Base-by-base conservation (phyloP, 2,797 vertebrate species). In the Myotis findleyi region DNA sequence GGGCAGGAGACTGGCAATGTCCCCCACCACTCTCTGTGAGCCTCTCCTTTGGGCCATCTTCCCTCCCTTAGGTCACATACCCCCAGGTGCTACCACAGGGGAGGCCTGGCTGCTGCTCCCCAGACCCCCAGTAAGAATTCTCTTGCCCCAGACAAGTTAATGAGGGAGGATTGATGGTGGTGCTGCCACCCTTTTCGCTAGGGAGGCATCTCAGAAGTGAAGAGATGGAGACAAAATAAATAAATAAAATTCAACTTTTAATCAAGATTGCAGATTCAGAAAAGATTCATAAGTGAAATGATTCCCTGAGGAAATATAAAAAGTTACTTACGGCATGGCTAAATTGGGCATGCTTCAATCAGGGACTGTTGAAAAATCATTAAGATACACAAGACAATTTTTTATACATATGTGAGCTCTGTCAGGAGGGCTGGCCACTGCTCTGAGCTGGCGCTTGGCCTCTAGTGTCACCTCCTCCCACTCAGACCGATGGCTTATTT, bases 261-360 rank as follows among this genome's bases (percentile, higher is more conserved):
- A 71, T 97, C 90, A 92, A 96, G 91, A 95, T 79, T n/a, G 20
- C 5, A 8, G 90, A 95, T 95, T 98, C 93, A 96, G 94, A 96
- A 96, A 96, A 97, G 92, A 89, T 20, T 0, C 95, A 86, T 95
- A 80, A 97, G 95, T 96, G 95, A 96, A 95, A 96, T 13, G 18
- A 97, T 97, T 97, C 97, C 97, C 93, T 25, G 4, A 73, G 97
- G 97, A 98, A 97, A 97, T 97, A 98, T 85, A 97, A 87, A 90
- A 97, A 96, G 96, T 97, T 96, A 97, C 97, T 97, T 94, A 97
- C 0, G 87, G 94, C 87, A 94, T 44, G 30, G 88, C 96, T 98
- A 96, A 98, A 97, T 69, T 93, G 94, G 94, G 92, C 87, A 87
- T 5, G 3, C 92, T 96, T 97, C 95, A 97, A 91, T 95, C 96